phyloP scores from a whole-genome alignment of 2,888 invertebrate species.

The Carabus problematicus region DNA sequence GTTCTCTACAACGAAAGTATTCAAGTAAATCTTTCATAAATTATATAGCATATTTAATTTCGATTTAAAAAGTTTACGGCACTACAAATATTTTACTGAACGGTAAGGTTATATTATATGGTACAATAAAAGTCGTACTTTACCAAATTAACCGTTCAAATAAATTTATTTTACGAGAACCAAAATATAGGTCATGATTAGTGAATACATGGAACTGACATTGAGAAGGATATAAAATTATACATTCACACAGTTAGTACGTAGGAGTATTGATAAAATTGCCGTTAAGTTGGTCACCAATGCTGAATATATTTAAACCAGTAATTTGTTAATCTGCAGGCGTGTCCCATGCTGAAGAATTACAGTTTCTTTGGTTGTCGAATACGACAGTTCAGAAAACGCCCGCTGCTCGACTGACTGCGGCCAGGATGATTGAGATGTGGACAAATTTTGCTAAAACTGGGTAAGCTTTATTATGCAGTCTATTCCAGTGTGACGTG shows the following conservation, averaged over 20 bases:
- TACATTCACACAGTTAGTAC: not conserved
- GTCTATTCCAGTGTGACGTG: too few species aligned
- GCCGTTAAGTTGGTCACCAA: too few species aligned
- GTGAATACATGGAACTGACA: not conserved
- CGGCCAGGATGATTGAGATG: constrained; percentile 45
- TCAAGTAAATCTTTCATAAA: too few species aligned
- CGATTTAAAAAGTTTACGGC: too few species aligned
- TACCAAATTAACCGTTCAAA: too few species aligned
- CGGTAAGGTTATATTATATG: too few species aligned
- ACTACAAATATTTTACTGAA: too few species aligned
- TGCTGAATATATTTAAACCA: not conserved
- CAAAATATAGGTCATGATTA: not conserved
- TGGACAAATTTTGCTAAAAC: constrained; percentile 49
- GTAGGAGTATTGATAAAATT: not conserved
- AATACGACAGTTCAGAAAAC: constrained; percentile 10
- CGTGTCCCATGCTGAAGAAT: constrained; percentile 17
- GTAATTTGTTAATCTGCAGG: not conserved
- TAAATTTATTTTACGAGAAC: too few species aligned
- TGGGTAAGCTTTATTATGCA: constrained; percentile 43
- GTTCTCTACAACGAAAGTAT: too few species aligned
- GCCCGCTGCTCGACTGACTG: constrained; percentile 41
- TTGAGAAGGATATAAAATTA: not conserved
- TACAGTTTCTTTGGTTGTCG: constrained; percentile 5
- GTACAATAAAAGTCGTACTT: too few species aligned
- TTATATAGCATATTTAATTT: too few species aligned